Percentiles rank a stretch among this genome's conserved stretches.
These are phyloP conservation scores for Takifugu flavidus DNA, from an alignment of 2,113 vertebrate species.

Conservation along the genomic window DNA sequence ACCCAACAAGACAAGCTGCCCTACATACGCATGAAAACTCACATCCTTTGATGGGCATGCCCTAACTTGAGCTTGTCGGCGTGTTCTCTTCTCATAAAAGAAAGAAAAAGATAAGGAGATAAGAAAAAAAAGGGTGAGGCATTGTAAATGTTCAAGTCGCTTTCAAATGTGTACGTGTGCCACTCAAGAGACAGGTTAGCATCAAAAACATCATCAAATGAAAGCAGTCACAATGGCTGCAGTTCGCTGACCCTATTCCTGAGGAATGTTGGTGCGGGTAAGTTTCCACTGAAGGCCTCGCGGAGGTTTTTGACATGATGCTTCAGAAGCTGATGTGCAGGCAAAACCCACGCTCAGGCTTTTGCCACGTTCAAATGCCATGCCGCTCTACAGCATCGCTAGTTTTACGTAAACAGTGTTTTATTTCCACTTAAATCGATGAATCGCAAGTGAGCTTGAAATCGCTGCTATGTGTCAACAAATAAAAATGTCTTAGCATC, in stretches of 20 bases:
- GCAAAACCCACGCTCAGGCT: neutral
- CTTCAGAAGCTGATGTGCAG: constrained; percentile 22
- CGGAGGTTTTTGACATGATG: constrained; percentile 29
- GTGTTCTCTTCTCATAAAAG: constrained; percentile 18
- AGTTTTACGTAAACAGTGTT: no score
- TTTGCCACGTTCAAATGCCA: neutral
- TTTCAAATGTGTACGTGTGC: no score
- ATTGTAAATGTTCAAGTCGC: no score
- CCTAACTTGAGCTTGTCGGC: constrained; percentile 40
- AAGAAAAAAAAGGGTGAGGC: neutral
- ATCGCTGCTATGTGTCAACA: neutral
- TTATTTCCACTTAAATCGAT: no score
- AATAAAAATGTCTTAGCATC: neutral
- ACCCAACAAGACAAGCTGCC: constrained; percentile 16
- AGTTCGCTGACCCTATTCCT: constrained; percentile 45
- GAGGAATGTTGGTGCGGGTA: constrained; percentile 31
- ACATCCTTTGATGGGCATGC: constrained; percentile 25
- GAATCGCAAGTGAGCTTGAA: neutral
- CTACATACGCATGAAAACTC: constrained; percentile 18
- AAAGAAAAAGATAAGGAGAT: neutral
- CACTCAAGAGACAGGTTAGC: no score
- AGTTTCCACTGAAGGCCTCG: constrained; percentile 27
- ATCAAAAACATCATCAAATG: neutral
- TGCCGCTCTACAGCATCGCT: no score
- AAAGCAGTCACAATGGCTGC: constrained; percentile 16